A percentile compares a stretch with the other conserved stretches of the same genome.
phyloP scores from a whole-genome alignment of 2,797 vertebrate genomes.

The Acanthornis magna region DNA sequence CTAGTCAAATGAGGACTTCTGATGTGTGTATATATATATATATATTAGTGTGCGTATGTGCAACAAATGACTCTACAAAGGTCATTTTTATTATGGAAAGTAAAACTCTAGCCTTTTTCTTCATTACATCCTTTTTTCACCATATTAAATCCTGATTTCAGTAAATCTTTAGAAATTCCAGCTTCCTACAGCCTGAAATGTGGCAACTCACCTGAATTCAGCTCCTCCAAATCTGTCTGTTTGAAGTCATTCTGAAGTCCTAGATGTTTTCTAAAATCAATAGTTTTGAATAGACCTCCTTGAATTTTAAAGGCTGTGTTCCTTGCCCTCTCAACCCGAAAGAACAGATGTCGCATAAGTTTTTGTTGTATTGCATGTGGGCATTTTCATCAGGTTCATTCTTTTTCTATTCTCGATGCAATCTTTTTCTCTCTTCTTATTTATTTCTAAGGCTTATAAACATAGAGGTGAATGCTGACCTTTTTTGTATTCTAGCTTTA shows the following conservation, averaged over 20 bases:
- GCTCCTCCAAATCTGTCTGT: neutral
- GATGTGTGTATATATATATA: neutral
- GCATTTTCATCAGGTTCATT: neutral
- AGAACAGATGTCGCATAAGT: neutral
- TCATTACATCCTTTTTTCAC: neutral
- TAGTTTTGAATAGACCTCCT: neutral
- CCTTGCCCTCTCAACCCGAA: neutral
- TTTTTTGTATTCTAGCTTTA: neutral
- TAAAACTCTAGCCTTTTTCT: neutral
- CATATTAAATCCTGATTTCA: neutral
- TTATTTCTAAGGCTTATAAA: neutral
- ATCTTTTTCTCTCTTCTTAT: neutral
- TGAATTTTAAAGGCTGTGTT: neutral
- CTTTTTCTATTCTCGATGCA: neutral
- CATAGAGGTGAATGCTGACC: neutral
- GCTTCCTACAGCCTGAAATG: neutral
- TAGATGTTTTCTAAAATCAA: neutral
- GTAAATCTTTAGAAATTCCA: neutral
- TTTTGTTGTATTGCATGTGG: neutral
- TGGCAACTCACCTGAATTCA: neutral
- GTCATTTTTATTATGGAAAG: neutral
- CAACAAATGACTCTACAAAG: neutral
- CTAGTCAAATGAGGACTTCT: neutral
- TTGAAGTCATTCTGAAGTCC: neutral
- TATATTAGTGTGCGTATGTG: neutral